Base-by-base conservation (phyloP, 2,113 vertebrate genomes). In the Pseudopipra pipra region DNA sequence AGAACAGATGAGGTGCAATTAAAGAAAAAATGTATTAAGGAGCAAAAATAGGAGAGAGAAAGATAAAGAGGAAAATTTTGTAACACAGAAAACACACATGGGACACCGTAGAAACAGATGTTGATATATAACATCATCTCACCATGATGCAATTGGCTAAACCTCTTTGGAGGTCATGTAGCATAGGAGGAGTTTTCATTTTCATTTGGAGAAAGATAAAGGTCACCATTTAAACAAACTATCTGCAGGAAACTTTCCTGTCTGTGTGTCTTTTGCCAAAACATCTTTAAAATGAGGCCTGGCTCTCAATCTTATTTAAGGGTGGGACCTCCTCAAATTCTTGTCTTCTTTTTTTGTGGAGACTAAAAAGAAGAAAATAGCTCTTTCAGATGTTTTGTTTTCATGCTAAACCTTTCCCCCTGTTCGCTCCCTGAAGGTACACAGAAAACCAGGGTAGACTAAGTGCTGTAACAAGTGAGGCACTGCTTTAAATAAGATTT, bases 141-240 rank as follows among this genome's bases (percentile, higher is more conserved):
- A 71, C 84, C 39, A 41, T 92, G 73, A 86, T 81, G 58, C 65
- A 95, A 93, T 52, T 47, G 35, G 62, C 55, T 80, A 79, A 96
- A 90, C 41, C 68, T 86, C 80, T 84, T 31, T 49, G 92, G 83
- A 95, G 87, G 87, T 93, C 85, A 88, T 15, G 23, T 43, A 91
- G 85, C 3, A 9, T 88, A 93, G 79, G 87, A 94, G 93, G 75
- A 89, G 75, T 93, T 96, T 91, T 95, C 72, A 67, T 91, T 95
- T 96, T 95, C 93, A 90, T 88, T 92, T 96, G 95, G 95, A 93
- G 72, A 92, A 93, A 94, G 85, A 95, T 94, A 95, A 95, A 96
- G 88, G 85, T 95, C 93, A 93, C n/a, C 67, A 74, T 44, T 90
- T 59, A 93, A 96, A 90, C 1, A 3, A 90, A 86, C 81, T 94